Evolutionary conservation across 1,140 invertebrate genomes (phyloP).

Genomic region (Brevipalpus yothersi): DNA sequence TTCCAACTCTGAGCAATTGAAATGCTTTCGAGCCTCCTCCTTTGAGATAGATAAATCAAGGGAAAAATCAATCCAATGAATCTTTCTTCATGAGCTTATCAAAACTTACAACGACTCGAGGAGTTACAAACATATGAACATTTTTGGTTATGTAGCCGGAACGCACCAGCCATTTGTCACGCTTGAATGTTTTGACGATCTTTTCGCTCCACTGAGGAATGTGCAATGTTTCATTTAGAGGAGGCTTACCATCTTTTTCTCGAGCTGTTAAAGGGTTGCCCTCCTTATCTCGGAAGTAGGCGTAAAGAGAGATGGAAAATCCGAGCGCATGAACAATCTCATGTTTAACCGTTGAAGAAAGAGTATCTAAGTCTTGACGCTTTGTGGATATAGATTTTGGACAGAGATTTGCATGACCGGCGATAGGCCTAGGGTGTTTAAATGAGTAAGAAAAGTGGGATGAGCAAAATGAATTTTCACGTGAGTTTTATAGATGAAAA

Average conservation of each 20-base stretch:
- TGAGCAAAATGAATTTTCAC: background rate
- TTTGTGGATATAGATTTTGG: slow-evolving; percentile 82
- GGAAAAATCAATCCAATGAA: background rate
- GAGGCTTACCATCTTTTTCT: slow-evolving; percentile 58
- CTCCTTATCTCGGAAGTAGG: slow-evolving; percentile 64
- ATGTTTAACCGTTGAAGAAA: slow-evolving; percentile 91
- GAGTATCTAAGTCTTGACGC: slow-evolving; percentile 65
- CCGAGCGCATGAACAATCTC: slow-evolving; percentile 92
- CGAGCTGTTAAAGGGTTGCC: slow-evolving; percentile 60
- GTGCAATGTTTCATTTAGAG: slow-evolving; percentile 55
- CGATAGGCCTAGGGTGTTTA: slow-evolving; percentile 55
- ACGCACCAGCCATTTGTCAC: slow-evolving; percentile 58
- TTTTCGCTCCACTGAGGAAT: slow-evolving; percentile 78
- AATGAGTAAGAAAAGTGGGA: slow-evolving; percentile 16
- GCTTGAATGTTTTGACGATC: slow-evolving; percentile 51
- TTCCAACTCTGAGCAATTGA: slow-evolving; percentile 64
- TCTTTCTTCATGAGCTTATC: background rate
- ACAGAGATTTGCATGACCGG: slow-evolving; percentile 93
- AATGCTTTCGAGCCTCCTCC: slow-evolving; percentile 43
- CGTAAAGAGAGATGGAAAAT: slow-evolving; percentile 81
- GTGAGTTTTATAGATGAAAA: background rate
- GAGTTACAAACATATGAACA: slow-evolving; percentile 76
- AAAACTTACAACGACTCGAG: slow-evolving; percentile 38
- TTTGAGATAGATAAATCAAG: slow-evolving; percentile 4
- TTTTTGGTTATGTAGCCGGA: slow-evolving; percentile 42